phyloP scores from a whole-genome alignment of 35 echinoderm and acorn worm genomes.

The Ptychodera flava region DNA sequence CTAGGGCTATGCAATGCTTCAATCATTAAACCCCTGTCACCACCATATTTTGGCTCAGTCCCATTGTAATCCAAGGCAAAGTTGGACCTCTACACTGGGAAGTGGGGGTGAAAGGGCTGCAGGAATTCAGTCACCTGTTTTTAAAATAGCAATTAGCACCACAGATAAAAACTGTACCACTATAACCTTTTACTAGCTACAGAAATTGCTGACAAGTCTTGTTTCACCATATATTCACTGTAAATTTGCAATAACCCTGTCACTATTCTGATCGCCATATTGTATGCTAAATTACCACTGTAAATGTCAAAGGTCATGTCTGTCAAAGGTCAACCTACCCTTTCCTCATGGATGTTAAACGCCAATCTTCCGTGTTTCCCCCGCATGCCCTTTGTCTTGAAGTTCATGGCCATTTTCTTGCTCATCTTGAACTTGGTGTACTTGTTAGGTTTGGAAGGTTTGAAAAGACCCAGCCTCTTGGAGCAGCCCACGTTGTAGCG shows the following conservation, averaged over 20 bases:
- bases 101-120: no score
- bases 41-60: no score
- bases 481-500: conserved; percentile 98
- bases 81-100: no score
- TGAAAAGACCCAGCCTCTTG: conserved; percentile 79
- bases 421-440: conserved; percentile 58
- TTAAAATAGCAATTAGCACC: no score
- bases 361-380: conserved; percentile 83
- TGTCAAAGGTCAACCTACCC: no score
- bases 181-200: no score
- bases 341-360: conserved; percentile 70
- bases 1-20: no score
- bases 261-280: neutral
- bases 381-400: conserved; percentile 70
- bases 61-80: no score
- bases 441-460: conserved; percentile 59
- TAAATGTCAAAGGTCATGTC: neutral
- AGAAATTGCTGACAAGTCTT: no score
- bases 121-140: no score
- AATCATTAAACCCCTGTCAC: no score
- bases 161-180: no score
- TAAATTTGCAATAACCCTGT: neutral
- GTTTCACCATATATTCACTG: neutral
- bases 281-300: neutral
- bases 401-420: conserved; percentile 71